Conservation (phyloP, 2,888 invertebrate species). For the Acanthopleura granulata region DNA sequence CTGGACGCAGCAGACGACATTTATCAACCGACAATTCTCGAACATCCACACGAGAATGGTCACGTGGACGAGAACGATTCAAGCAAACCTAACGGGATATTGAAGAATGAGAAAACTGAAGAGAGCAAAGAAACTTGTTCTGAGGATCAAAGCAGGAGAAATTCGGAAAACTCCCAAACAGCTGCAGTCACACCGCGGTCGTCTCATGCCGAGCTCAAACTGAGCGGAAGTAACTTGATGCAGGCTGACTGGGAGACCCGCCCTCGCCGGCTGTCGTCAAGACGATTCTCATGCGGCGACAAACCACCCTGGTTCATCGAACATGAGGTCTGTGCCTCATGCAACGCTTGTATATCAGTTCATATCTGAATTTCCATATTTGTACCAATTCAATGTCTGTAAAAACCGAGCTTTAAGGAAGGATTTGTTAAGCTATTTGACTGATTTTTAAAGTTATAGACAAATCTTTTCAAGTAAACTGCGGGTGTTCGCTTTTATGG, state of each 20-base stretch:
- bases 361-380: too few species aligned
- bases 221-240: neutral
- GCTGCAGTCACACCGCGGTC: neutral
- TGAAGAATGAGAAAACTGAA: neutral
- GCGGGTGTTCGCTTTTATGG: too few species aligned
- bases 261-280: neutral
- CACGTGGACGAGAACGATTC: neutral
- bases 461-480: too few species aligned
- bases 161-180: neutral
- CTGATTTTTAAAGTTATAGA: too few species aligned
- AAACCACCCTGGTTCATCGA: neutral
- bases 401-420: too few species aligned
- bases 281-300: conserved; percentile 8
- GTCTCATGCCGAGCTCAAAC: neutral
- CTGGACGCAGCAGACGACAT: conserved; percentile 13
- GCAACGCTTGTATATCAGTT: too few species aligned
- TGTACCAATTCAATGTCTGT: too few species aligned
- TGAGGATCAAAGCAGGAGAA: neutral
- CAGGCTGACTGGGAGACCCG: neutral
- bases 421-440: too few species aligned
- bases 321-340: neutral
- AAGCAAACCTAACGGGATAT: neutral
- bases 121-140: neutral
- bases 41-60: neutral
- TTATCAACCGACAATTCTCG: neutral